Percentiles rank a stretch among this genome's conserved stretches.
These are phyloP conservation scores for Echinometra lucunter DNA, from an alignment of 53 echinoderm and acorn worm genomes.

Conservation along the genomic window DNA sequence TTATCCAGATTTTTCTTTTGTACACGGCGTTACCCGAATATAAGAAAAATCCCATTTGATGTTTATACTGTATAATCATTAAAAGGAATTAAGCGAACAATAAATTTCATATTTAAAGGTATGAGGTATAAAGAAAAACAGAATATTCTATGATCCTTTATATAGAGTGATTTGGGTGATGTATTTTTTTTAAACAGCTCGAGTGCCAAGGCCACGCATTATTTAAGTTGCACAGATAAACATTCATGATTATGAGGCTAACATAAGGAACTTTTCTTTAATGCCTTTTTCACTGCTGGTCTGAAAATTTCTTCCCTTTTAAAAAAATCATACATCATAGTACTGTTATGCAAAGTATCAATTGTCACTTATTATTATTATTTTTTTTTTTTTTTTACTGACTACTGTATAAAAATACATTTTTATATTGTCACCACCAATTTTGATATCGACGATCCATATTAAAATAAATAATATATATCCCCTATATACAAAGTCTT, in stretches of 20 bases:
- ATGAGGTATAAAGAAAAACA: too few relatives aligned
- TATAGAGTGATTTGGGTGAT: too few relatives aligned
- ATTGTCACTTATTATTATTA: neutral
- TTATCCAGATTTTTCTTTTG: neutral
- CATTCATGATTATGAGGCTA: neutral
- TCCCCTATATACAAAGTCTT: neutral
- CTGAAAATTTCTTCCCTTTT: neutral
- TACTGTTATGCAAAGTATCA: neutral
- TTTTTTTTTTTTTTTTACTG: too few relatives aligned
- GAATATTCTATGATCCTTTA: too few relatives aligned
- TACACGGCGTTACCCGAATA: too few relatives aligned
- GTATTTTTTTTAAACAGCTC: neutral
- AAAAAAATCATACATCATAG: neutral
- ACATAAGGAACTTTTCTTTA: too few relatives aligned
- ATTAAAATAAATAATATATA: neutral
- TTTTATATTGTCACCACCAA: neutral
- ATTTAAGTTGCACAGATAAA: neutral
- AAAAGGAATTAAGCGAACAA: neutral
- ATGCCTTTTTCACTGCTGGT: too few relatives aligned
- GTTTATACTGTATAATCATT: too few relatives aligned
- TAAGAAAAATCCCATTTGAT: too few relatives aligned
- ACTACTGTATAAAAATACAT: neutral
- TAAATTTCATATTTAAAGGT: too few relatives aligned
- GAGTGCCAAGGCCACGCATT: neutral
- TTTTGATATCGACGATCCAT: neutral